A percentile compares a stretch with the other conserved stretches of the same genome.
phyloP scores from a whole-genome alignment of 2,888 invertebrate species.

The Agonum fuliginosum region DNA sequence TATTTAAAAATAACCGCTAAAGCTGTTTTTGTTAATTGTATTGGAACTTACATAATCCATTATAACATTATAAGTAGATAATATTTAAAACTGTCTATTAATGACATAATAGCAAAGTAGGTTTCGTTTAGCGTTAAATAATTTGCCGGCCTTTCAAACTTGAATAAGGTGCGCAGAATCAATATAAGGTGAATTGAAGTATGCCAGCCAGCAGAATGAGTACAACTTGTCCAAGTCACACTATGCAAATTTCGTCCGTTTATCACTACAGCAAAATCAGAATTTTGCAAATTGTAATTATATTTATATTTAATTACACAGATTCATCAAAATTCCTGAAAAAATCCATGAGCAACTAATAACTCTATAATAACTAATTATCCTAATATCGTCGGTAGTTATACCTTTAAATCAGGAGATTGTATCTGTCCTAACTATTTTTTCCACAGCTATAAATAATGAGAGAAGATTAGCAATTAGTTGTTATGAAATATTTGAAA shows the following conservation, averaged over 20 bases:
- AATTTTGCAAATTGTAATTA: background rate
- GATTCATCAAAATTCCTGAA: conserved; percentile 18
- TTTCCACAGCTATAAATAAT: conserved; percentile 43
- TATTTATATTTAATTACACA: conserved; percentile 12
- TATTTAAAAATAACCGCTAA: no score
- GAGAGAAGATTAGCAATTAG: conserved; percentile 17
- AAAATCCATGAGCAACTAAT: background rate
- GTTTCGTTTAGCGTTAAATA: conserved; percentile 24
- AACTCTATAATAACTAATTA: conserved; percentile 26
- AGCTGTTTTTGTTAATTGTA: conserved; percentile 3
- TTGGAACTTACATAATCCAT: conserved; percentile 26
- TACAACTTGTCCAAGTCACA: conserved; percentile 21
- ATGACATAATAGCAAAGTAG: conserved; percentile 31
- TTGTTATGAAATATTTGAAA: conserved; percentile 42
- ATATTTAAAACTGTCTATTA: background rate
- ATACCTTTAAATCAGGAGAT: conserved; percentile 36
- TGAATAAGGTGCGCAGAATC: background rate
- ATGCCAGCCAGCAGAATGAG: conserved; percentile 1
- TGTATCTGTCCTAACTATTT: conserved; percentile 18
- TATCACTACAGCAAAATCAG: background rate
- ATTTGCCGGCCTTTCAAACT: conserved; percentile 27
- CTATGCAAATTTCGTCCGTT: conserved; percentile 31
- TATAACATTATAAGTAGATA: background rate
- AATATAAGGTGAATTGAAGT: conserved; percentile 18
- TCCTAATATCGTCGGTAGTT: background rate